phyloP scores from a whole-genome alignment of 2,888 invertebrate species.

The Argyresthia albistria region DNA sequence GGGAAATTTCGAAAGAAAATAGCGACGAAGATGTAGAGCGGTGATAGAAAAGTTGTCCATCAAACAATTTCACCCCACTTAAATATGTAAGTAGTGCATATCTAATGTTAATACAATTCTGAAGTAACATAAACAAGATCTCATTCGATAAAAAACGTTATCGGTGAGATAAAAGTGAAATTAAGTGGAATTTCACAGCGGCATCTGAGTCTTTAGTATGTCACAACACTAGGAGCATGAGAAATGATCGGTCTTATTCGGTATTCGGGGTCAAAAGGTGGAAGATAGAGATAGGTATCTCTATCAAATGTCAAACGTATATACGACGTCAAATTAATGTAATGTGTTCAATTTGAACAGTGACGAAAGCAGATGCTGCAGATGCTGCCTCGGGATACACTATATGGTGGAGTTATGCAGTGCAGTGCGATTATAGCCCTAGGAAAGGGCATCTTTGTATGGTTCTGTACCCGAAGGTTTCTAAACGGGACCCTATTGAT shows the following conservation, averaged over 20 bases:
- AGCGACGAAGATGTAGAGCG: too few species aligned
- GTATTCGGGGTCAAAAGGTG: slow-evolving; percentile 31
- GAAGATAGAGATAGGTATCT: slow-evolving; percentile 28
- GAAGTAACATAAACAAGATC: background rate
- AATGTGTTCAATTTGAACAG: slow-evolving; percentile 27
- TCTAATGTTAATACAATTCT: too few species aligned
- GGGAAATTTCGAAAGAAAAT: too few species aligned
- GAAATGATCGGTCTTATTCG: slow-evolving; percentile 7
- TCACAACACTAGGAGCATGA: background rate
- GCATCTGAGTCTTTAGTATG: background rate
- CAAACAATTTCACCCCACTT: too few species aligned
- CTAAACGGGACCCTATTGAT: too few species aligned
- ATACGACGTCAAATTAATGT: slow-evolving; percentile 23
- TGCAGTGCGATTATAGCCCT: background rate
- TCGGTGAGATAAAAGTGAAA: background rate
- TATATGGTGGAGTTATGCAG: background rate
- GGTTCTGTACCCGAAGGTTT: too few species aligned
- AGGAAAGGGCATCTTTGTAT: too few species aligned
- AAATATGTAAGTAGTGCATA: too few species aligned
- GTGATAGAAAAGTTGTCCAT: too few species aligned
- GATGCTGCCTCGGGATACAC: slow-evolving; percentile 10
- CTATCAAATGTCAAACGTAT: slow-evolving; percentile 37
- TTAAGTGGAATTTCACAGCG: background rate
- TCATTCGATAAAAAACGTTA: background rate
- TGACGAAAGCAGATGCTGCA: slow-evolving; percentile 25